Conservation (phyloP, 2,113 vertebrate species). For the Lophochroa leadbeateri region DNA sequence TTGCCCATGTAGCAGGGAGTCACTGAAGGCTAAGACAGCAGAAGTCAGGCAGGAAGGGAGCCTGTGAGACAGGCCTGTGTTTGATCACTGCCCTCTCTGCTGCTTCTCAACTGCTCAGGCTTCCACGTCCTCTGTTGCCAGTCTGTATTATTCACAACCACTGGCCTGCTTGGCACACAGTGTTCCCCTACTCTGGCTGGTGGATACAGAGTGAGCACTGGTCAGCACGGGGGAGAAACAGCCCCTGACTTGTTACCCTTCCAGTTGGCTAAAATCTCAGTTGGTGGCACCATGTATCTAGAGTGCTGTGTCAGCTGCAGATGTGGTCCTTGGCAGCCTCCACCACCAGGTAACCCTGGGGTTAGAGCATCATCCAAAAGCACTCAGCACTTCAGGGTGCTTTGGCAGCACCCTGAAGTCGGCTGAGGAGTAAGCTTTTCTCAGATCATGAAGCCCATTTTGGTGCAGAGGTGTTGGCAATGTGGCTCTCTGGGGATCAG, state of each 20-base stretch:
- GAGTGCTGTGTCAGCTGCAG: not conserved
- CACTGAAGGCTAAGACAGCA: not conserved
- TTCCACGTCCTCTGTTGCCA: not conserved
- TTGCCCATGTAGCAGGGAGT: not conserved
- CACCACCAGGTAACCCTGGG: too few relatives aligned
- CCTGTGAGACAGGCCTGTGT: not conserved
- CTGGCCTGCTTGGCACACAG: not conserved
- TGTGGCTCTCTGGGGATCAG: not conserved
- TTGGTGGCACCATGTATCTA: not conserved
- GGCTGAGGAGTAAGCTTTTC: not conserved
- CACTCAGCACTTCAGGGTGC: not conserved
- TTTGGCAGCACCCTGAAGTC: not conserved
- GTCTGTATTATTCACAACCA: not conserved
- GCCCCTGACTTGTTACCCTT: not conserved
- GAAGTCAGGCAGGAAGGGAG: not conserved
- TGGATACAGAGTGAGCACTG: not conserved
- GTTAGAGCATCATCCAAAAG: not conserved
- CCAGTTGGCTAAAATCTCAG: not conserved
- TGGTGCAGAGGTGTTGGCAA: not conserved
- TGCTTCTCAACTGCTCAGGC: not conserved
- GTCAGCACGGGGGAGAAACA: not conserved
- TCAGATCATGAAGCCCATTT: not conserved
- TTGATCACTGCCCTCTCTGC: not conserved
- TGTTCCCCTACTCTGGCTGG: not conserved
- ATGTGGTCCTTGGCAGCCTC: not conserved